phyloP scores from a whole-genome alignment of 1,140 invertebrate genomes.

The Tachypleus tridentatus region DNA sequence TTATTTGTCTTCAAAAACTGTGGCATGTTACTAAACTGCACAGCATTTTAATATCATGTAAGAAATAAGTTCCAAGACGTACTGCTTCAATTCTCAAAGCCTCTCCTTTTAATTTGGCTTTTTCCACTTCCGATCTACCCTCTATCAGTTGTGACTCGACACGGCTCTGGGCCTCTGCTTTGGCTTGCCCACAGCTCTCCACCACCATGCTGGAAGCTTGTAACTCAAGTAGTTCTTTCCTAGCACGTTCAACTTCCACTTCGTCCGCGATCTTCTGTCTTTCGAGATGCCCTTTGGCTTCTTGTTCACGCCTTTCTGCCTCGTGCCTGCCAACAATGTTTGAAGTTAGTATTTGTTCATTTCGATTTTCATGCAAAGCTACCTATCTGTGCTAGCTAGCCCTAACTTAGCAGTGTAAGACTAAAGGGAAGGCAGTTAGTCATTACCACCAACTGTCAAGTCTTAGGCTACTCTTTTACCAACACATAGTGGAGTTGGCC shows the following conservation, averaged over 20 bases:
- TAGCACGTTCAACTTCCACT: conserved; percentile 38
- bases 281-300: conserved; percentile 40
- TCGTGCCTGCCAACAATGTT: conserved; percentile 33
- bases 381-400: too few species aligned
- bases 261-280: conserved; percentile 40
- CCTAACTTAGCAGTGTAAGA: too few species aligned
- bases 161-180: conserved; percentile 40
- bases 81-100: conserved; percentile 41
- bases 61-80: conserved; percentile 18
- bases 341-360: too few species aligned
- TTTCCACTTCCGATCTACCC: conserved; percentile 40
- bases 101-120: conserved; percentile 38
- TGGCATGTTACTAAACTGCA: too few species aligned
- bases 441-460: too few species aligned
- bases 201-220: conserved; percentile 34
- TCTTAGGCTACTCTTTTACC: too few species aligned
- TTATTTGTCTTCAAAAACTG: too few species aligned
- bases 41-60: too few species aligned
- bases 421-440: too few species aligned
- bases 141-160: conserved; percentile 40
- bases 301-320: conserved; percentile 42
- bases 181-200: conserved; percentile 38
- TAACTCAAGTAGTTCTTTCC: conserved; percentile 36
- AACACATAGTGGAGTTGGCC: too few species aligned
- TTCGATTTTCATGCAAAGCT: too few species aligned